Evolutionary conservation across 2,113 vertebrate species (phyloP).

Genomic region (Ptyas mucosa): DNA sequence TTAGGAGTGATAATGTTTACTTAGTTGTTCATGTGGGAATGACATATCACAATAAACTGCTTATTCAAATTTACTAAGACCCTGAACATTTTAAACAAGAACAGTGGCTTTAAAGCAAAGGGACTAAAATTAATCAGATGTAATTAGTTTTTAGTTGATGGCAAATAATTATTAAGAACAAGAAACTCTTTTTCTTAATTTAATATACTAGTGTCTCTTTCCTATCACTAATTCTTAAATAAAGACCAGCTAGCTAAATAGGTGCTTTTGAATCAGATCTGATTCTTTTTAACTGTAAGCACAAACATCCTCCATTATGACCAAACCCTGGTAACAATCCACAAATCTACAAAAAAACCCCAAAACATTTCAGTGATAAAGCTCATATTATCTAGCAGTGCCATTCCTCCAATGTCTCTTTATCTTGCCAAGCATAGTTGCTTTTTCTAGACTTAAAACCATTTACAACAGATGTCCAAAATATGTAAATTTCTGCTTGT

Average conservation of each 20-base stretch:
- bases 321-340: neutral
- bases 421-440: neutral
- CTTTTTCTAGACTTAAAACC: neutral
- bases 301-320: neutral
- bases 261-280: neutral
- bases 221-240: conserved; percentile 20
- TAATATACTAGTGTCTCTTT: conserved; percentile 25
- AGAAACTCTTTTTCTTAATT: neutral
- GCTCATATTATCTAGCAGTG: neutral
- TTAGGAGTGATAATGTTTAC: conserved; percentile 23
- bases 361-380: neutral
- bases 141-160: conserved; percentile 14
- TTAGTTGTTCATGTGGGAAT: neutral
- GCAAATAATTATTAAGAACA: neutral
- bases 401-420: neutral
- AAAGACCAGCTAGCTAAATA: neutral
- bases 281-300: neutral
- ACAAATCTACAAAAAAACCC: neutral
- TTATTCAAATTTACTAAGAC: neutral
- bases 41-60: neutral
- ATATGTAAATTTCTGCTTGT: neutral
- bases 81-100: neutral
- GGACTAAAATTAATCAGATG: neutral
- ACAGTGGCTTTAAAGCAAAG: conserved; percentile 1
- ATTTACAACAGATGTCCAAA: neutral